A percentile compares a stretch with the other conserved stretches of the same genome.
Evolutionary conservation across 2,888 invertebrate species (phyloP).

Genomic region (Agriopis aurantiaria): DNA sequence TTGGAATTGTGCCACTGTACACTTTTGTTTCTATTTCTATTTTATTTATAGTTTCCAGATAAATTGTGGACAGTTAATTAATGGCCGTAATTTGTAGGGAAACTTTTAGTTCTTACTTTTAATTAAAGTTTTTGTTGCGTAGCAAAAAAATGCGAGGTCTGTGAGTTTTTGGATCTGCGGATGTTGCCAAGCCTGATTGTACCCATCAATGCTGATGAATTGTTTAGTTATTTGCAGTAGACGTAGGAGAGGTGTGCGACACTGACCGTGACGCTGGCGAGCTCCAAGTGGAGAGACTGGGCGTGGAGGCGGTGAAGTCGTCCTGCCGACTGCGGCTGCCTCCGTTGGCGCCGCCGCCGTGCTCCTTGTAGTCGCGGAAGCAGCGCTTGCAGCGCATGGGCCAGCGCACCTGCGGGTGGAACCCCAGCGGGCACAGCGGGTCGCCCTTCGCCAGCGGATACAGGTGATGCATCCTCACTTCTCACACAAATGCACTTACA

Average conservation of each 20-base stretch:
- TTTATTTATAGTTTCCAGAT: constrained; percentile 52
- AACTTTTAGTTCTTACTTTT: constrained; percentile 10
- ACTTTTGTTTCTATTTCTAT: constrained; percentile 55
- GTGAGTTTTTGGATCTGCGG: neutral
- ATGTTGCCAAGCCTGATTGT: neutral
- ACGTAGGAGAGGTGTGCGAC: constrained; percentile 5
- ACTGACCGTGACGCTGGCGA: constrained; percentile 86
- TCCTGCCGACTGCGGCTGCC: constrained; percentile 89
- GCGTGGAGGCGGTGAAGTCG: constrained; percentile 91
- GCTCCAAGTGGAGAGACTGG: constrained; percentile 90
- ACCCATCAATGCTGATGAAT: neutral
- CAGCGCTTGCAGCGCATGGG: constrained; percentile 97
- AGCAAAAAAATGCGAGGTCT: too few relatives aligned
- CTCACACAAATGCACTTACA: constrained; percentile 79
- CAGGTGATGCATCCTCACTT: constrained; percentile 89
- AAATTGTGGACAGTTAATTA: constrained; percentile 53
- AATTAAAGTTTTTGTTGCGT: too few relatives aligned
- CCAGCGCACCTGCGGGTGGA: constrained; percentile 97
- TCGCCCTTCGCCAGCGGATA: constrained; percentile 94
- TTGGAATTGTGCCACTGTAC: constrained; percentile 76
- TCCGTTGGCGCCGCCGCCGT: constrained; percentile 89
- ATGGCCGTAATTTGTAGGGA: constrained; percentile 35
- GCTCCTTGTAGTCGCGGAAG: constrained; percentile 97
- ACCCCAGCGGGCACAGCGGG: constrained; percentile 96
- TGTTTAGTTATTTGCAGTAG: neutral